These are phyloP conservation scores for Tetramorium bicarinatum DNA, from an alignment of 2,888 invertebrate species.

Conservation along the genomic window DNA sequence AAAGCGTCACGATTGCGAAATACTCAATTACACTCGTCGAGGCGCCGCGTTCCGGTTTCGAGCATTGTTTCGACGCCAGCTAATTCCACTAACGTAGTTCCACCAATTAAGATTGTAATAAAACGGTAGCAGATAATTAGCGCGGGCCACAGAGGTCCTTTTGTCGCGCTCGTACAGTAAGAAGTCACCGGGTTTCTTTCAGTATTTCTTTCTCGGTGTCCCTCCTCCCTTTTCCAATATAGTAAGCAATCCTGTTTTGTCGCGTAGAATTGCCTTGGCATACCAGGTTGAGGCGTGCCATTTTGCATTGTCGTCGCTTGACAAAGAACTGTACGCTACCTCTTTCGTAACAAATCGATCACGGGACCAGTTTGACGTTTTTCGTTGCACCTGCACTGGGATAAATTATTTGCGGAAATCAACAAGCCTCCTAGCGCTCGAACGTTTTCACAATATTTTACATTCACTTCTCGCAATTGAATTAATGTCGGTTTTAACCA, in stretches of 20 bases:
- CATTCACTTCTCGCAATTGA: neutral
- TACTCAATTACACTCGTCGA: conserved; percentile 63
- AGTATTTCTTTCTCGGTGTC: conserved; percentile 1
- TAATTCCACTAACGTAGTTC: conserved; percentile 44
- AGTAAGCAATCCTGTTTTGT: conserved; percentile 45
- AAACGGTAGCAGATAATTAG: conserved; percentile 67
- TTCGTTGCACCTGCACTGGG: neutral
- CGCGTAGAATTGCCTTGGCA: conserved; percentile 63
- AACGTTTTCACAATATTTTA: conserved; percentile 10
- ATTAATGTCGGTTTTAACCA: neutral
- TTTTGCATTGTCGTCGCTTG: conserved; percentile 72
- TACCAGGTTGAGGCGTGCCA: conserved; percentile 77
- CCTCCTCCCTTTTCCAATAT: neutral
- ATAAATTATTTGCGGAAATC: conserved; percentile 26
- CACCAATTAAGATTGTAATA: conserved; percentile 68
- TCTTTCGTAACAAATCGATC: conserved; percentile 56
- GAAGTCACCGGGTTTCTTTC: conserved; percentile 6
- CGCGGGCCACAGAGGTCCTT: conserved; percentile 32
- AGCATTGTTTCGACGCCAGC: conserved; percentile 59
- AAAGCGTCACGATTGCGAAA: conserved; percentile 75
- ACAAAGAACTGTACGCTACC: conserved; percentile 54
- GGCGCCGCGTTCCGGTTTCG: conserved; percentile 57
- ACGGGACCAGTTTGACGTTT: neutral
- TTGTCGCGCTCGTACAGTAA: conserved; percentile 24
- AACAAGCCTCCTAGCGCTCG: neutral